Percentiles rank a stretch among this genome's conserved stretches.
Evolutionary conservation across 2,888 invertebrate species (phyloP).

Genomic region (Zeuzera pyrina): DNA sequence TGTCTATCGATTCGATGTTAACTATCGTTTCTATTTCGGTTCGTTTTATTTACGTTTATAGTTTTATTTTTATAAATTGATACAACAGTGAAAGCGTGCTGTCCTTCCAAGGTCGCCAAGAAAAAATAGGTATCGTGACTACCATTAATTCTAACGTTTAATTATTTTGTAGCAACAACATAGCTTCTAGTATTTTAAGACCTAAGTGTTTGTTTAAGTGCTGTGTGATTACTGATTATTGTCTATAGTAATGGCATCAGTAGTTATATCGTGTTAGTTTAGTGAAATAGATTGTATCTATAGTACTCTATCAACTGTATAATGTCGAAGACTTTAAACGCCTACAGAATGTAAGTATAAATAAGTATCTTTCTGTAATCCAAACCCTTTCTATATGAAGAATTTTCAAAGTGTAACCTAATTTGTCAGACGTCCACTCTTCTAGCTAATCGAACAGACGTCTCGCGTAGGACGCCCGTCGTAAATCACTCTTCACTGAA

Average conservation of each 20-base stretch:
- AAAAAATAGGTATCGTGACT: constrained; percentile 1
- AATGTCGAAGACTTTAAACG: constrained; percentile 92
- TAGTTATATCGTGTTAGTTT: constrained; percentile 25
- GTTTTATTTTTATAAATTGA: not conserved
- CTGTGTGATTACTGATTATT: constrained; percentile 3
- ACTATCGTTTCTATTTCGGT: no score
- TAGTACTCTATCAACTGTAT: constrained; percentile 41
- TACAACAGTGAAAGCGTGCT: not conserved
- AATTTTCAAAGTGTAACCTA: constrained; percentile 4
- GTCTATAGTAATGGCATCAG: no score
- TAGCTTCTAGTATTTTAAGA: constrained; percentile 7
- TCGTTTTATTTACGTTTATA: not conserved
- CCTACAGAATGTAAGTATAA: constrained; percentile 89
- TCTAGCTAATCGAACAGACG: constrained; percentile 15
- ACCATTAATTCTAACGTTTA: not conserved
- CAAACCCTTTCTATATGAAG: not conserved
- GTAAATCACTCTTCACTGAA: no score
- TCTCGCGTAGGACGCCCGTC: no score
- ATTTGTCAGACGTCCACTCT: constrained; percentile 8
- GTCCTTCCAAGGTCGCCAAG: constrained; percentile 13
- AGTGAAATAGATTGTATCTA: constrained; percentile 45
- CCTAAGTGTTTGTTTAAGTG: not conserved
- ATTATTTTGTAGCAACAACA: not conserved
- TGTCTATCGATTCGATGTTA: no score
- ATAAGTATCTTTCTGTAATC: not conserved